Evolutionary conservation across 2,113 vertebrate species (phyloP).

Genomic region (Eolophus roseicapilla): DNA sequence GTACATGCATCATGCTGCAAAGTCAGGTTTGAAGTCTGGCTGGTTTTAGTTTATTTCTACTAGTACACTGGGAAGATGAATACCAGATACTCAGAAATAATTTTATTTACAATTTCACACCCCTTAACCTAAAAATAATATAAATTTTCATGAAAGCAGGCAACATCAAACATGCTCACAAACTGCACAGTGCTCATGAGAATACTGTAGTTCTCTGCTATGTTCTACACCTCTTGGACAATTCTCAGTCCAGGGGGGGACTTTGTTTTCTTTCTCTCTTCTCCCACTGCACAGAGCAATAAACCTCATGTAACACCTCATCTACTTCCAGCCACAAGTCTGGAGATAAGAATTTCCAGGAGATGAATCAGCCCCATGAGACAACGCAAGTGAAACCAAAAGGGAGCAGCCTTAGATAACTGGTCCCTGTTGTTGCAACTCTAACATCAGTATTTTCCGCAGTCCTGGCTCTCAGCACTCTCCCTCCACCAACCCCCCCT

Average conservation of each 20-base stretch:
- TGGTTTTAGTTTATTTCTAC: background rate
- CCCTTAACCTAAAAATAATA: background rate
- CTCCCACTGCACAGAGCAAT: conserved; percentile 7
- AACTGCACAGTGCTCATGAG: background rate
- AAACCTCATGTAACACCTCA: conserved; percentile 5
- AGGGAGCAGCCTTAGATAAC: background rate
- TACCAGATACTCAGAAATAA: background rate
- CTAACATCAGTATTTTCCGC: background rate
- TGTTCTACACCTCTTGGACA: background rate
- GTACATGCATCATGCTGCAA: background rate
- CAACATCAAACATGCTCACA: background rate
- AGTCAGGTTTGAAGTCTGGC: background rate
- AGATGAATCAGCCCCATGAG: background rate
- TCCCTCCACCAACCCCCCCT: background rate
- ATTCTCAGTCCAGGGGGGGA: background rate
- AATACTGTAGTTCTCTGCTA: background rate
- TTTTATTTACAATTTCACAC: background rate
- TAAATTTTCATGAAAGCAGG: background rate
- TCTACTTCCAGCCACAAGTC: background rate
- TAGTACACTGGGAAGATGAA: background rate
- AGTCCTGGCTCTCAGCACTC: background rate
- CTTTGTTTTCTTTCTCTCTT: conserved; percentile 4
- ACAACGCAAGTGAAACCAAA: conserved; percentile 26
- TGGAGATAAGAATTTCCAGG: conserved; percentile 32
- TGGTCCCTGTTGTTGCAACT: conserved; percentile 19